Percentiles rank a stretch among this genome's conserved stretches.
Conservation (phyloP, 2,888 invertebrate species). For the Chymomyza caudatula region DNA sequence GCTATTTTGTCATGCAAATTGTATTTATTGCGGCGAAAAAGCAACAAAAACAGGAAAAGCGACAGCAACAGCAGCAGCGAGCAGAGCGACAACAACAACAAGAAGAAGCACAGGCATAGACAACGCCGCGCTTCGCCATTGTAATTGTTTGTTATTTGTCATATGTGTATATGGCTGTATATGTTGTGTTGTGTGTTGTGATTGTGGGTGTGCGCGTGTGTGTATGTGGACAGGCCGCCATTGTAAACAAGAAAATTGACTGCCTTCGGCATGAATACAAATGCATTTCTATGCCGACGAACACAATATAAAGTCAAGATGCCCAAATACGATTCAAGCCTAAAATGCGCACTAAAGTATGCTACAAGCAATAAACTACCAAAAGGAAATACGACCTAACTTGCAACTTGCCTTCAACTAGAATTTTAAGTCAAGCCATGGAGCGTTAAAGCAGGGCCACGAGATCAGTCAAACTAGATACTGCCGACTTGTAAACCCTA, state of each 20-base stretch:
- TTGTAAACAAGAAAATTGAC: conserved; percentile 67
- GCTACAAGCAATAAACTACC: background rate
- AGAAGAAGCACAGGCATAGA: conserved; percentile 27
- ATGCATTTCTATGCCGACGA: conserved; percentile 33
- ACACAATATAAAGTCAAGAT: conserved; percentile 32
- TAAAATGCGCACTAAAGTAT: background rate
- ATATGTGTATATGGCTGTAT: conserved; percentile 22
- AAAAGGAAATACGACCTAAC: background rate
- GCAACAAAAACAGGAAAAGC: conserved; percentile 36
- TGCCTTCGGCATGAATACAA: conserved; percentile 46
- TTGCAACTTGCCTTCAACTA: background rate
- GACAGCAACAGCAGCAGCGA: conserved; percentile 18
- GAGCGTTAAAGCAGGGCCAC: background rate
- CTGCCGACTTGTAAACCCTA: too few species aligned
- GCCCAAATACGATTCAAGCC: background rate
- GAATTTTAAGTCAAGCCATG: background rate
- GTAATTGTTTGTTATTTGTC: conserved; percentile 66
- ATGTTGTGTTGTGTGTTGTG: conserved; percentile 24
- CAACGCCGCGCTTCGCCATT: conserved; percentile 40
- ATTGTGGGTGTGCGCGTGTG: conserved; percentile 2
- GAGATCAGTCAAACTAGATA: too few species aligned
- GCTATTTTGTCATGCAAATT: conserved; percentile 72
- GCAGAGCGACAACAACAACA: conserved; percentile 13
- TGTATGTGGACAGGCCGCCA: conserved; percentile 15
- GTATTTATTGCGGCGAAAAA: conserved; percentile 69